Conservation (phyloP, 2,113 vertebrate species). For the Lepus timidus region DNA sequence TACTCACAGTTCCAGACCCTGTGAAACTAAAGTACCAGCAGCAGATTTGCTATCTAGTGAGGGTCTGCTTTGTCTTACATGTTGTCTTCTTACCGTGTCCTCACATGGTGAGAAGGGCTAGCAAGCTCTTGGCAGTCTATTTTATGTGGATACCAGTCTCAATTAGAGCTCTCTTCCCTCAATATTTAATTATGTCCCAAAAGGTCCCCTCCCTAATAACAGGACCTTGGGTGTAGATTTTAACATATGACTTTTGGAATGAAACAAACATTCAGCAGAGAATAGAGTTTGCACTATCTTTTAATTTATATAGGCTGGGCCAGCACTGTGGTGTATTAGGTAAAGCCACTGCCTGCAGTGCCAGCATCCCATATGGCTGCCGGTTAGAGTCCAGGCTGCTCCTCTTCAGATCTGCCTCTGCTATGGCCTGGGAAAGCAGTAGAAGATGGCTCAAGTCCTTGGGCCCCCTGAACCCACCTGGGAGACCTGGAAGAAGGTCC, state of each 20-base stretch:
- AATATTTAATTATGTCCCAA: background rate
- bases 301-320: background rate
- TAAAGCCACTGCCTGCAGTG: too few species aligned
- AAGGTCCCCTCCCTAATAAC: background rate
- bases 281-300: background rate
- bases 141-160: background rate
- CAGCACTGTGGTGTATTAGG: too few species aligned
- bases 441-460: too few species aligned
- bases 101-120: background rate
- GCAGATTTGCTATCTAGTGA: background rate
- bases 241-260: background rate
- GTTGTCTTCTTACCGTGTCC: background rate
- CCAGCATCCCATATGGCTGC: too few species aligned
- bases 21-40: too few species aligned
- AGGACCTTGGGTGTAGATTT: background rate
- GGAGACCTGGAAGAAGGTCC: too few species aligned
- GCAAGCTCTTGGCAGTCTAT: background rate
- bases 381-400: too few species aligned
- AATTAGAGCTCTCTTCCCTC: background rate
- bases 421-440: too few species aligned
- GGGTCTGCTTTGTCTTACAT: background rate
- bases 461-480: too few species aligned
- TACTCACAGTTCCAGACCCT: background rate
- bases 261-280: background rate
- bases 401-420: too few species aligned